Base-by-base conservation (phyloP, 2,113 vertebrate genomes). In the Pluvianellus socialis region DNA sequence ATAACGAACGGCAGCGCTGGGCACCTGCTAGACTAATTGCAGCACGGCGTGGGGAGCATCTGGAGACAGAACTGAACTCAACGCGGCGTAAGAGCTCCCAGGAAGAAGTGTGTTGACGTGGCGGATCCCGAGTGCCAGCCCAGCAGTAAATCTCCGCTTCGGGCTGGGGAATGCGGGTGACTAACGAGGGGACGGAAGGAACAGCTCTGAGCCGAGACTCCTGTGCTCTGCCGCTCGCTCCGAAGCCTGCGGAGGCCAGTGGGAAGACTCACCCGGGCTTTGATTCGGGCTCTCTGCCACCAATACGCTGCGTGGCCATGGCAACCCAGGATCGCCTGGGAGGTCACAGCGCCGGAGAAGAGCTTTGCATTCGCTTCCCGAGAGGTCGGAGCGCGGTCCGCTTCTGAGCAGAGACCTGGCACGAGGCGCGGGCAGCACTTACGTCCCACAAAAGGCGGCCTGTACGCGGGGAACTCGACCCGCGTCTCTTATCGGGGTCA, bases 71-170 rank as follows among this genome's bases (percentile, higher is more conserved):
- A 7, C 58, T 15, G 26, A 44, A 44, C 49, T n/a, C 58, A 13
- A 7, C 0, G 7, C 33, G 47, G 77, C 28, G 1, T 6, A 18
- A 58, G 47, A 76, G 68, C 74, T 45, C 21, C 2, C 7, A 28
- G 67, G 8, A 38, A 66, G 70, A 7, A 30, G 30, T 2, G 3
- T 12, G 35, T 28, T 10, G 32, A 22, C 38, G 3, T 0, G 19
- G 38, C 7, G 53, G 89, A 70, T 58, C 55, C 61, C 0, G 0
- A 73, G 63, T 1, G 10, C 42, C 62, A 14, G 42, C 16, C 26
- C 8, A 6, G 15, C 7, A 8, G 24, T 5, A 32, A 38, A 66
- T 1, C 65, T 30, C 52, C 0, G 11, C 66, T 63, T 4, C 1
- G 4, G 73, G 67, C 42, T 59, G 72, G 42, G 56, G 62, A 21